Conservation (phyloP, 1,140 invertebrate species). For the Drosophila elegans region DNA sequence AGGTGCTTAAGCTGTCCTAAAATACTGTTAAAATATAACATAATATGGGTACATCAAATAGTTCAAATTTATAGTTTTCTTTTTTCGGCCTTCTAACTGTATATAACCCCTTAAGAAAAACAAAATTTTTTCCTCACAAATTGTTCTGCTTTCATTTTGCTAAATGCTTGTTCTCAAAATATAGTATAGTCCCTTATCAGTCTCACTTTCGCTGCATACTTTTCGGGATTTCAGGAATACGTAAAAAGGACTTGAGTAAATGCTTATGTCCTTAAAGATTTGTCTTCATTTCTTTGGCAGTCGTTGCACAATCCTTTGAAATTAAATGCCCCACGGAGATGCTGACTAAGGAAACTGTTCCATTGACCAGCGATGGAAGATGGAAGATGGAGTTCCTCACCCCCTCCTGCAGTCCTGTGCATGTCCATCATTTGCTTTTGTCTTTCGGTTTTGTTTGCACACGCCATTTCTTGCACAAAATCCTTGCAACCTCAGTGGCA, state of each 20-base stretch:
- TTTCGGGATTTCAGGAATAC: slow-evolving; percentile 9
- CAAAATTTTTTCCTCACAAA: too few species aligned
- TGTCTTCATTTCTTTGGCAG: not conserved
- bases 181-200: not conserved
- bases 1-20: too few species aligned
- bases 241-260: slow-evolving; percentile 19
- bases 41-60: too few species aligned
- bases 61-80: too few species aligned
- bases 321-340: slow-evolving; percentile 41
- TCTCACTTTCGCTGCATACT: slow-evolving; percentile 14
- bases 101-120: too few species aligned
- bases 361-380: slow-evolving; percentile 41
- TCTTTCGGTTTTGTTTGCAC: slow-evolving; percentile 79
- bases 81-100: too few species aligned
- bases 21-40: too few species aligned
- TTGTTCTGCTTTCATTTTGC: too few species aligned
- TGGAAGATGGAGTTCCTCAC: not conserved
- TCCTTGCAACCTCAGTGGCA: slow-evolving; percentile 50
- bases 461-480: slow-evolving; percentile 79
- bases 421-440: slow-evolving; percentile 78
- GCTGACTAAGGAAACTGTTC: slow-evolving; percentile 35
- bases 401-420: slow-evolving; percentile 20
- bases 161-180: too few species aligned
- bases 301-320: slow-evolving; percentile 43
- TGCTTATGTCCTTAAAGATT: slow-evolving; percentile 12